These are phyloP conservation scores for Oncorhynchus mykiss DNA, from an alignment of 2,113 vertebrate species.

Conservation along the genomic window DNA sequence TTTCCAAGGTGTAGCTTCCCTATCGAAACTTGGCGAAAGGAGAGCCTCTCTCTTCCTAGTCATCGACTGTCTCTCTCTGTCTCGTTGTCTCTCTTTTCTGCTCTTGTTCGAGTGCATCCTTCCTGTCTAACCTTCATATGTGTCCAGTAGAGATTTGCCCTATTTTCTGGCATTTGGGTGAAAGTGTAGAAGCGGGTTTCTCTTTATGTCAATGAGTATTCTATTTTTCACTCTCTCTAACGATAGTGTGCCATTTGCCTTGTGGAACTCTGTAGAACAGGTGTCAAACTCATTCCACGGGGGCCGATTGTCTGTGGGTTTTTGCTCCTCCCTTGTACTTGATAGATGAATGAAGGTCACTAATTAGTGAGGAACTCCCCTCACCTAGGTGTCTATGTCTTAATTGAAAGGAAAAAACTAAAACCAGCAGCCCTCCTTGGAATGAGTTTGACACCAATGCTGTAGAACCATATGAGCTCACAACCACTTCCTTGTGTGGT, in stretches of 20 bases:
- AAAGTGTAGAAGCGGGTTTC: conserved; percentile 11
- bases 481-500: not conserved
- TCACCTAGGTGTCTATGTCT: too few species aligned
- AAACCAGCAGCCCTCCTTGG: too few species aligned
- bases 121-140: conserved; percentile 22
- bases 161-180: conserved; percentile 44
- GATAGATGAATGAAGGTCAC: too few species aligned
- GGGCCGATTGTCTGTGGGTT: too few species aligned
- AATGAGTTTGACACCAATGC: too few species aligned
- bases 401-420: too few species aligned
- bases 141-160: conserved; percentile 11
- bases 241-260: not conserved
- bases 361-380: too few species aligned
- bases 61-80: conserved; percentile 10
- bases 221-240: not conserved
- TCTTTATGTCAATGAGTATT: not conserved
- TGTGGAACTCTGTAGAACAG: not conserved
- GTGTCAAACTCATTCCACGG: too few species aligned
- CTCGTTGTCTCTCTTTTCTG: not conserved
- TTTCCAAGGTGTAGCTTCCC: conserved; percentile 20
- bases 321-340: too few species aligned
- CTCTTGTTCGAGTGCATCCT: not conserved
- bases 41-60: not conserved
- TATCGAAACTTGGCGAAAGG: not conserved
- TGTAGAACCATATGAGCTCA: not conserved